Evolutionary conservation across 2,888 invertebrate species (phyloP), one percentile per base, ranked within the genome.

Genomic region (Chrysodeixis includens): DNA sequence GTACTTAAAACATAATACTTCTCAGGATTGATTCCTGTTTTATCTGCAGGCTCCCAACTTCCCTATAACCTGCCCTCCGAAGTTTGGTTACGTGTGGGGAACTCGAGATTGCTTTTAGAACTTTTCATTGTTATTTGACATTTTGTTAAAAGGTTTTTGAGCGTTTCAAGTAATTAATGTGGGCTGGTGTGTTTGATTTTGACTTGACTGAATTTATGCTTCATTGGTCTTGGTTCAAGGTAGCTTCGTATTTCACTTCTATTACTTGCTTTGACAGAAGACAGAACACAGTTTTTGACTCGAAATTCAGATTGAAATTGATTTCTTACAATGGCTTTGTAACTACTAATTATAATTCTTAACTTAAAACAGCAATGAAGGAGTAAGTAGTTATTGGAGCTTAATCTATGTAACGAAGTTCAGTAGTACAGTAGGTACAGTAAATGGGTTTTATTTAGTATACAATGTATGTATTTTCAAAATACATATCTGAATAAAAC

Each of bases 1-100:
- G 53, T 46, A 69, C 69, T 82, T 76, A 60, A 78, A 79, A 56
- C 69, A 63, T 72, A 56, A 69, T 65, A 66, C 69, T 74, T 75
- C 59, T 74, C 22, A 53, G 61, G 57, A 68, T 61, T 61, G 44
- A 26, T 69, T 70, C 52, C 56, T 59, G 40, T 49, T 69, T 64
- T 35, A 60, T 59, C 60, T 60, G 35, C 49, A 20, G 46, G 46
- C 18, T 49, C 46, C 30, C 69, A 32, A 59, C 64, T 52, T 61
- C 58, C 16, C 8, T 30, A 20, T n/a, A 63, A 58, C 49, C 56
- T 59, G 52, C 44, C 61, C 66, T 51, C 56, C 30, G 18, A 71
- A 75, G 30, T 65, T 69, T 26, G 5, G 7, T 63, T 74, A 74
- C 51, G 59, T 56, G 52, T 52, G 22, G n/a, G 46, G 32, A 46